These are phyloP conservation scores for Melanitta fusca DNA, from an alignment of 2,797 vertebrate genomes.

Conservation along the genomic window DNA sequence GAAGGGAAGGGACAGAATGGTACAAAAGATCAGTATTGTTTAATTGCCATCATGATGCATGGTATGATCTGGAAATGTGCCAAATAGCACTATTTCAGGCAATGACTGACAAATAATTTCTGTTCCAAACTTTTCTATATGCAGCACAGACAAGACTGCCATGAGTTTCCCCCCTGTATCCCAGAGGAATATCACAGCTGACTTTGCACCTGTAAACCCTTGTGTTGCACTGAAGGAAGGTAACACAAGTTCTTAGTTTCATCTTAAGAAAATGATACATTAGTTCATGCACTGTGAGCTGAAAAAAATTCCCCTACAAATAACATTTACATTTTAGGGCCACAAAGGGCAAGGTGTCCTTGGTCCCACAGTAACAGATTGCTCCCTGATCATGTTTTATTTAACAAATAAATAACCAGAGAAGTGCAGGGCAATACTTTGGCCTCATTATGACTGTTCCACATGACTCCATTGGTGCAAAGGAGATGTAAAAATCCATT, in stretches of 20 bases:
- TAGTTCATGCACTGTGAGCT: background rate
- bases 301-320: background rate
- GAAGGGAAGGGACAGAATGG: background rate
- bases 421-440: background rate
- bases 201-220: background rate
- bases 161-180: background rate
- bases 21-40: background rate
- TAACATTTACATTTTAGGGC: background rate
- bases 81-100: background rate
- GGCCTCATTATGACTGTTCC: background rate
- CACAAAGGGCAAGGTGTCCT: background rate
- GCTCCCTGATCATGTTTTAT: background rate
- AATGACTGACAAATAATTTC: background rate
- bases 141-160: background rate
- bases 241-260: background rate
- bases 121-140: background rate
- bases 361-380: background rate
- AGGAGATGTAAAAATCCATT: background rate
- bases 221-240: background rate
- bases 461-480: background rate
- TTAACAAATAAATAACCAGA: background rate
- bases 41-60: background rate
- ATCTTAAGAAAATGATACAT: background rate
- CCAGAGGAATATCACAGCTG: background rate
- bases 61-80: background rate